These are phyloP conservation scores for Eucera pruinosa DNA, from an alignment of 2,888 invertebrate genomes.

Conservation along the genomic window DNA sequence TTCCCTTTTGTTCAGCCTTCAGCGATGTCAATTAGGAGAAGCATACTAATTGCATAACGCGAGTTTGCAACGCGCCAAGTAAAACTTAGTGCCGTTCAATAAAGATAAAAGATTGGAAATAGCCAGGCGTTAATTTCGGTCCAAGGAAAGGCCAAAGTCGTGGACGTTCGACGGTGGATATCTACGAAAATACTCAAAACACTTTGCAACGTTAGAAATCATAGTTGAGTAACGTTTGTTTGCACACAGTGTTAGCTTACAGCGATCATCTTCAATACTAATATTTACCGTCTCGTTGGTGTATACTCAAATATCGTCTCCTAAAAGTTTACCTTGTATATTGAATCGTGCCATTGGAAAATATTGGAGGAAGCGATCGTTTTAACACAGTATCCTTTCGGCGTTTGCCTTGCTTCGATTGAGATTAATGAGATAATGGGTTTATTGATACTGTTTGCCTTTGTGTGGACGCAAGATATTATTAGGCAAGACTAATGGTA, in stretches of 20 bases:
- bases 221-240: slow-evolving; percentile 25
- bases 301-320: neutral
- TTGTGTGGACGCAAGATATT: no score
- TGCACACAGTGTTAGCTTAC: slow-evolving; percentile 10
- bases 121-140: slow-evolving; percentile 57
- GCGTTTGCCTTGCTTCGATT: neutral
- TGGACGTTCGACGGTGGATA: neutral
- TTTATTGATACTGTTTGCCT: no score
- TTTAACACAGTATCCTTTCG: no score
- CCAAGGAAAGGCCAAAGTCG: slow-evolving; percentile 62
- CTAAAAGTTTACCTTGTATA: neutral
- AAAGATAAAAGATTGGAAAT: slow-evolving; percentile 29
- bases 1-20: slow-evolving; percentile 58
- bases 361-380: neutral
- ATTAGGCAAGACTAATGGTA: no score
- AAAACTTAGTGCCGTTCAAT: slow-evolving; percentile 45
- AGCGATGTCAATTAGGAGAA: slow-evolving; percentile 63
- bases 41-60: slow-evolving; percentile 64
- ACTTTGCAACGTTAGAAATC: slow-evolving; percentile 2
- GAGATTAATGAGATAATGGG: no score
- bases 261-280: slow-evolving; percentile 9
- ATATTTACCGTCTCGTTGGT: slow-evolving; percentile 7
- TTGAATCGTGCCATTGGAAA: neutral
- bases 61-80: slow-evolving; percentile 31
- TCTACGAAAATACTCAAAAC: neutral